These are phyloP conservation scores for Nineta flava DNA, from an alignment of 2,888 invertebrate species.

Conservation along the genomic window DNA sequence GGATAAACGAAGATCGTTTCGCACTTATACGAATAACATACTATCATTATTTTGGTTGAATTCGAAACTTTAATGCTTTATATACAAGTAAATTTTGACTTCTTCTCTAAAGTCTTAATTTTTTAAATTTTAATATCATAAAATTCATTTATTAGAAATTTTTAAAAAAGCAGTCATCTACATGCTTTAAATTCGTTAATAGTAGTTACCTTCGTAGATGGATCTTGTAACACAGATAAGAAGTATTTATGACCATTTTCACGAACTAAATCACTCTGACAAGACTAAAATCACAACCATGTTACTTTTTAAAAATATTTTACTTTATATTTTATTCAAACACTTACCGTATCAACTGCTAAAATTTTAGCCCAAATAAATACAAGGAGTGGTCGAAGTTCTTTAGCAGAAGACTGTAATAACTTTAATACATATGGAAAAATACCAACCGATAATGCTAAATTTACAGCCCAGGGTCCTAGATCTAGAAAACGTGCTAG, in stretches of 20 bases:
- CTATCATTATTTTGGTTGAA: too few relatives aligned
- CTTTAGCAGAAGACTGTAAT: constrained; percentile 85
- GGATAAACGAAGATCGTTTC: too few relatives aligned
- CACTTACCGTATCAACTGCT: constrained; percentile 68
- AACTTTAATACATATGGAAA: constrained; percentile 97
- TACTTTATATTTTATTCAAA: background rate
- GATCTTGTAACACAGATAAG: constrained; percentile 78
- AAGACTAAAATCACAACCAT: constrained; percentile 45
- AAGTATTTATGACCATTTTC: constrained; percentile 93
- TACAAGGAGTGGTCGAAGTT: constrained; percentile 81
- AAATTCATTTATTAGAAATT: too few relatives aligned
- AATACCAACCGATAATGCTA: constrained; percentile 93
- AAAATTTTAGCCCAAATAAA: constrained; percentile 99
- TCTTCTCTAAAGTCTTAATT: too few relatives aligned
- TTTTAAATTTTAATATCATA: too few relatives aligned
- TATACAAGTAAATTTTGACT: too few relatives aligned
- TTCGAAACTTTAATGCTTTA: too few relatives aligned
- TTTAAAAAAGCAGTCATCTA: too few relatives aligned
- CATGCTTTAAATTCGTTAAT: background rate
- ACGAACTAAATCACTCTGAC: constrained; percentile 87
- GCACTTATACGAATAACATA: too few relatives aligned
- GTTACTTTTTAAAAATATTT: constrained; percentile 2
- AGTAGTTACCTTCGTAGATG: constrained; percentile 60
- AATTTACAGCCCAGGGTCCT: constrained; percentile 90
- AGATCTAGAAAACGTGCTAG: constrained; percentile 88